Evolutionary conservation across 2,113 vertebrate genomes (phyloP), one percentile per base, ranked within the genome.

Genomic region (Cinclus cinclus): DNA sequence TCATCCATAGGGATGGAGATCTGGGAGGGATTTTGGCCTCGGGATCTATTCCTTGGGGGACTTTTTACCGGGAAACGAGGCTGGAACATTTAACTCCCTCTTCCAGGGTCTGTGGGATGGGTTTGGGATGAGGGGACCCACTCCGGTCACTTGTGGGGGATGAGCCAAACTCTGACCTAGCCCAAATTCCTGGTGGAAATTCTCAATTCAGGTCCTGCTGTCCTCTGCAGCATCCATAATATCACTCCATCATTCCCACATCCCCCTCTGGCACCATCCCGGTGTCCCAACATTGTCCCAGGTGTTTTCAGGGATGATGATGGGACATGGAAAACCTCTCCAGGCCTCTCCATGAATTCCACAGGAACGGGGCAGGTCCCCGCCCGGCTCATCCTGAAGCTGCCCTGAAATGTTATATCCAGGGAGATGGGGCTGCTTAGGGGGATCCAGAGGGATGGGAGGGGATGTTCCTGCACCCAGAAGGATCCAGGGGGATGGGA

Each of bases 271-370:
- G 49, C 41, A 64, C 59, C 59, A 39, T 55, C 49, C 82, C 5
- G 0, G 10, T 56, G 10, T 84, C 19, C 30, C 0, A 0, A 30
- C 50, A 15, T 24, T 41, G 50, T n/a, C 20, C 30, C 1, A 2
- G 15, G 3, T 24, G n/a, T 10, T 85, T 64, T 65, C 41, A 24
- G 24, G 42, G 20, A 49, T 49, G 42, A 10, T 30, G 23, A 13
- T 49, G 27, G 27, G 17, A 37, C 35, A n/a, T 0, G 0, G 13
- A 65, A 56, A 41, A 56, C 7, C 0, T 24, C 60, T 41, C 23
- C 49, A 46, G 25, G 11, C 11, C 28, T 73, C 41, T 39, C 50
- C 23, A 11, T 24, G 35, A 65, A 49, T 75, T 85, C 70, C 3
- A 0, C 70, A 58, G 50, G 30, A 58, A 58, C 24, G 24, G 60